Evolutionary conservation across 2,113 vertebrate species (phyloP), one percentile per base, ranked within the genome.

Genomic region (Aythya baeri): DNA sequence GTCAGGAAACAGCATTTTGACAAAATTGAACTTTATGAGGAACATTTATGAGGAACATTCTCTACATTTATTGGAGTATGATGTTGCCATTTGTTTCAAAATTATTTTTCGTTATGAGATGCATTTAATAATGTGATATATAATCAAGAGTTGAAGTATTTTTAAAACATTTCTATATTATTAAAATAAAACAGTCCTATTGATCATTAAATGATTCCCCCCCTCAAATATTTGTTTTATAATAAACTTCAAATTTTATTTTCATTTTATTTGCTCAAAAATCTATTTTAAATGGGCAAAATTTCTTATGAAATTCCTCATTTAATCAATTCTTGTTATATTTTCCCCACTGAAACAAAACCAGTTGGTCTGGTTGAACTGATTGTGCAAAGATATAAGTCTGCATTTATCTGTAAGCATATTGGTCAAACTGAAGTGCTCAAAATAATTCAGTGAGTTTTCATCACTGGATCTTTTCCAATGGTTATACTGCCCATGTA

Each of bases 1-100:
- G 92, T 83, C 92, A 94, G 88, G 94, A 97, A 93, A 94, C 63
- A 54, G 63, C 83, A n/a, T 94, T 97, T 93, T 94, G 86, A 91
- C 59, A 91, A 94, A 86, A 91, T 41, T 83, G 55, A 94, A 41
- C 41, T 41, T 41, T 41, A 41, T 41, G 41, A 41, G 41, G 41
- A 41, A 41, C 41, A 41, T 41, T 41, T 41, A 41, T 41, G 41
- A 41, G 41, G 41, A 41, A 41, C 6, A 88, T 79, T 89, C 59
- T 74, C 12, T 83, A 55, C 13, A 17, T 86, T 85, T 90, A 50
- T 62, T 76, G 55, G n/a, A 86, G 44, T 55, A 44, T 62, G 73
- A 73, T 13, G 1, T 66, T 66, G 17, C 7, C 55, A 20, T 43
- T 81, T 68, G 18, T 38, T 95, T 91, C 25, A 89, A 86, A 89